phyloP scores from a whole-genome alignment of 2,888 invertebrate genomes.

The Actias luna region DNA sequence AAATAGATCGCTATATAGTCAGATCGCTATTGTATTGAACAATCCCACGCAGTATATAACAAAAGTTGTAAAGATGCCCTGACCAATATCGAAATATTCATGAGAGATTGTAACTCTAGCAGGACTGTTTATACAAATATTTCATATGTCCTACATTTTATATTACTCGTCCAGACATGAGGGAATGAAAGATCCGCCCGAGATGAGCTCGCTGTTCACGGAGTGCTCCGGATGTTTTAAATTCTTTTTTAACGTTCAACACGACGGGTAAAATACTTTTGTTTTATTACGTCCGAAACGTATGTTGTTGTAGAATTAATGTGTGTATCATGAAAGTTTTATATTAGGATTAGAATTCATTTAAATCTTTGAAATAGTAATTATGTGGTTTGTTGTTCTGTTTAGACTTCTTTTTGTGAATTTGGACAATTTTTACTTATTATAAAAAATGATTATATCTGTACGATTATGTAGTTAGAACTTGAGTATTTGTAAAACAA shows the following conservation, averaged over 20 bases:
- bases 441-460: no score
- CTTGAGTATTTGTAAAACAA: no score
- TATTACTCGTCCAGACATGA: not conserved
- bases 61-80: not conserved
- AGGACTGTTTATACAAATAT: not conserved
- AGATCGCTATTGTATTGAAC: not conserved
- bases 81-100: not conserved
- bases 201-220: not conserved
- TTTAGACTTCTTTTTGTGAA: not conserved
- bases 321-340: not conserved
- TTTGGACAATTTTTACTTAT: no score
- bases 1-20: no score
- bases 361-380: not conserved
- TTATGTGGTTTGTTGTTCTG: not conserved
- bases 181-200: conserved; percentile 2
- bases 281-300: not conserved
- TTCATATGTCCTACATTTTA: not conserved
- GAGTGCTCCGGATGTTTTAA: conserved; percentile 2
- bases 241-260: conserved; percentile 3
- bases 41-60: not conserved
- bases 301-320: not conserved
- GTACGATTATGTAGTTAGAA: no score
- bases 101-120: not conserved
- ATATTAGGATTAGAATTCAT: not conserved
- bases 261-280: not conserved